Base-by-base conservation (phyloP, 2,797 vertebrate species). In the Hylomyscus alleni region DNA sequence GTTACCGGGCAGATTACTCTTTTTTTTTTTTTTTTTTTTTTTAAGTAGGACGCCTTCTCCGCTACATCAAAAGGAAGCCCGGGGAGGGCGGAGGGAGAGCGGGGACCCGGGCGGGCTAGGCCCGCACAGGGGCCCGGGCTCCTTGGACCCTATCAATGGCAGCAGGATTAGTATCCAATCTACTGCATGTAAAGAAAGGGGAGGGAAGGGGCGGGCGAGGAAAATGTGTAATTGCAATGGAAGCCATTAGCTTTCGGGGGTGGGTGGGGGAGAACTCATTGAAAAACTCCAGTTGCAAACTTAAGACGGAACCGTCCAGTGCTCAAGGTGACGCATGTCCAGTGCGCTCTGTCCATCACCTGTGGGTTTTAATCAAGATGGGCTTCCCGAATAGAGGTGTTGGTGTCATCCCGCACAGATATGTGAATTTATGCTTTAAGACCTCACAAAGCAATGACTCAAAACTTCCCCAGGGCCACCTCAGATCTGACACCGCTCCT, bases 1-100 rank as follows among this genome's bases (percentile, higher is more conserved):
- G 99, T 99, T 99, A 99, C 99, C 98, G 99, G 99, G 99, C 99
- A 99, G 99, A 99, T 98, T 98, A 98, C 96, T 97, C 97, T 98
- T 97, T 97, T 99, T 98, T 88, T 85, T 73, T 89, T 90, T 73
- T 89, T 90, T 73, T 91, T 89, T 93, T 91, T 84, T 99, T 98
- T 93, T 93, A 98, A 97, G 98, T 98, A 96, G 97, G 98, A 98
- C 97, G 95, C 92, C 91, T 97, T 97, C 96, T 94, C 95, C 95
- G 94, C 93, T 90, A 97, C 97, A 96, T 97, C 96, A 97, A 97
- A 96, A 98, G 95, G 91, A 82, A 96, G 56, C 65, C 44, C 7
- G 29, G 56, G 44, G 93, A 82, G 67, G 91, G 84, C 77, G 87
- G 72, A 86, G 89, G 81, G 40, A 10, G 31, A 78, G 50, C 52